Evolutionary conservation across 2,888 invertebrate species (phyloP), one percentile per base, ranked within the genome.

Genomic region (Heliconius ethilla): DNA sequence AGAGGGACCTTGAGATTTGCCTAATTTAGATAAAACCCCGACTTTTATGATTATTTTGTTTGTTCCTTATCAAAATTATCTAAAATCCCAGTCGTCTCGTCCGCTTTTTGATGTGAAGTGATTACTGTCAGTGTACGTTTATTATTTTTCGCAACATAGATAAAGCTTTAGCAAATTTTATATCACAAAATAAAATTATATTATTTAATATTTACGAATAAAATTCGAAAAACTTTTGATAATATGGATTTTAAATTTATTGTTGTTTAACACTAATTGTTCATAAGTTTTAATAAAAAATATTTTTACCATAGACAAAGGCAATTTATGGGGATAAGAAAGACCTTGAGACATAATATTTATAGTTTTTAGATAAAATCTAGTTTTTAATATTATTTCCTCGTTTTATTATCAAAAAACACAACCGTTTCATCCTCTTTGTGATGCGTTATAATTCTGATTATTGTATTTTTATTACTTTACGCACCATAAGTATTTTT

Each of bases 181-280:
- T 29, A 37, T 13, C n/a, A 5, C 66, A 22, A 33, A 66, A 66
- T 65, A 18, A 6, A 65, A 25, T 2, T 2, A 15, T 63, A 63
- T 63, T 63, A 13, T 5, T 15, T 9, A 18, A 9, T 27, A 45
- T 18, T 70, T 1, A 27, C 27, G 3, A 45, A 9, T 45, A 70
- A 70, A 27, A 15, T 9, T n/a, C 59, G 3, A 59, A 59, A 59
- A 10, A 11, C 4, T n/a, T 11, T n/a, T 10, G 59, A 59, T 10
- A 59, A 59, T 59, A 22, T 59, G n/a, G 10, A 59, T 92, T 92
- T 89, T 89, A 90, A 7, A 91, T 90, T 89, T 88, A 90, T 92
- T 92, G 93, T 93, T 93, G 92, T 92, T 90, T 87, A 86, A 90
- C 89, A 89, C 89, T 93, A 92, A 92, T 93, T 92, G 90, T 89